phyloP scores from a whole-genome alignment of 2,113 vertebrate species.

The Cryptomyrus ogoouensis region DNA sequence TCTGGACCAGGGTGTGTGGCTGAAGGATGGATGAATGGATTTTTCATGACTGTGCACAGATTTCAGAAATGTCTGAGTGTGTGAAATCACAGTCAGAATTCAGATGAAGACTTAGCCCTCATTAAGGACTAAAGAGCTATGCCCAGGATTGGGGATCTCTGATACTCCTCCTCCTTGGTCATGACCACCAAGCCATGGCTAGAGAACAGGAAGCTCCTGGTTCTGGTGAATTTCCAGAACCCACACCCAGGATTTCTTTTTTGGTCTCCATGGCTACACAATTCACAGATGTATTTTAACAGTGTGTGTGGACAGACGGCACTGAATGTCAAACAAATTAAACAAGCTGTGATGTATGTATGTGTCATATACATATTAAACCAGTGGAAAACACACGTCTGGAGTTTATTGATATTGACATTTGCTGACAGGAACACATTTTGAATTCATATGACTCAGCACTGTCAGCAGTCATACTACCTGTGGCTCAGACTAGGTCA shows the following conservation, averaged over 20 bases:
- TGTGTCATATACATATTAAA: slow-evolving; percentile 4
- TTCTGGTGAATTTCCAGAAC: background rate
- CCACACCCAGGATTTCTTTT: background rate
- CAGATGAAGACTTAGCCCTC: background rate
- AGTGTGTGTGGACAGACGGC: background rate
- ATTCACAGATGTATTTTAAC: background rate
- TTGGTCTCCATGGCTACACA: background rate
- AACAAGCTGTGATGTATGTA: background rate
- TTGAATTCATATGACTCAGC: background rate
- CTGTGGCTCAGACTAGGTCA: too few species aligned
- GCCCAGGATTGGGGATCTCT: background rate
- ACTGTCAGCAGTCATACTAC: too few species aligned
- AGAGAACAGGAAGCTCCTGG: background rate
- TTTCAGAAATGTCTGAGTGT: background rate
- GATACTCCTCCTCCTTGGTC: background rate
- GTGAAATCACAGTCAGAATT: background rate
- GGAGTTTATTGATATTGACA: background rate
- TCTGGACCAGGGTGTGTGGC: background rate
- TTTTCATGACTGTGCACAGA: background rate
- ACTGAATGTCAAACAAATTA: background rate
- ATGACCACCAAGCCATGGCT: background rate
- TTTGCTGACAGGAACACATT: background rate
- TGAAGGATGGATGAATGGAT: background rate
- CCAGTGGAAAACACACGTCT: background rate
- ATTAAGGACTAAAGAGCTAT: background rate